phyloP scores from a whole-genome alignment of 2,113 vertebrate species.

The Donacobius atricapilla region DNA sequence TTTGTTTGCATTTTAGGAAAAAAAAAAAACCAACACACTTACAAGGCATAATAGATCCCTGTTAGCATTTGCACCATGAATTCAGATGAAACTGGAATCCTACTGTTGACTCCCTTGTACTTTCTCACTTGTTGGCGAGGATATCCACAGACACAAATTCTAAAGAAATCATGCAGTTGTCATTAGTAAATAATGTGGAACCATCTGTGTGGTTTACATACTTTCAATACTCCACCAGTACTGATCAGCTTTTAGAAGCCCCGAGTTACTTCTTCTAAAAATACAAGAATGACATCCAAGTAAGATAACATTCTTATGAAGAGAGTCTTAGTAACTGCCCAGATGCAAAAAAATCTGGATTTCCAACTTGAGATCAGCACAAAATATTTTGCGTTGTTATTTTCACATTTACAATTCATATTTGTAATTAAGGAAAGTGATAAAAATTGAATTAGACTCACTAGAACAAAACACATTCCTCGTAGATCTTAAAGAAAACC shows the following conservation, averaged over 20 bases:
- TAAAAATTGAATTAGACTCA: background rate
- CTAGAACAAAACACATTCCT: background rate
- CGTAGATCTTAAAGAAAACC: background rate
- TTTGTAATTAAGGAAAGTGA: background rate
- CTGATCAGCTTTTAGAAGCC: background rate
- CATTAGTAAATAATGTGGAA: background rate
- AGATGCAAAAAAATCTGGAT: background rate
- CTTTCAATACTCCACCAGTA: background rate
- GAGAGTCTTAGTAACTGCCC: background rate
- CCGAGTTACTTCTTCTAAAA: background rate
- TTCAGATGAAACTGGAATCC: conserved; percentile 91
- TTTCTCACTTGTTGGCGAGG: conserved; percentile 91
- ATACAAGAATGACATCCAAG: background rate
- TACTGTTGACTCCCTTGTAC: conserved; percentile 86
- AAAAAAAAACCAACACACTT: conserved; percentile 51
- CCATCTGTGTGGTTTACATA: background rate
- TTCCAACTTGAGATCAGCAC: background rate
- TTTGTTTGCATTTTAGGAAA: background rate
- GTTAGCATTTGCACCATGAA: conserved; percentile 98
- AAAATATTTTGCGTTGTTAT: background rate
- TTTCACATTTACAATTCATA: background rate
- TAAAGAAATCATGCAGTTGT: conserved; percentile 63
- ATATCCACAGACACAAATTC: conserved; percentile 95
- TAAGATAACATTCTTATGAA: background rate
- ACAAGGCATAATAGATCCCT: conserved; percentile 96